Base-by-base conservation (phyloP, 2,888 invertebrate genomes). In the Platycnemis pennipes region DNA sequence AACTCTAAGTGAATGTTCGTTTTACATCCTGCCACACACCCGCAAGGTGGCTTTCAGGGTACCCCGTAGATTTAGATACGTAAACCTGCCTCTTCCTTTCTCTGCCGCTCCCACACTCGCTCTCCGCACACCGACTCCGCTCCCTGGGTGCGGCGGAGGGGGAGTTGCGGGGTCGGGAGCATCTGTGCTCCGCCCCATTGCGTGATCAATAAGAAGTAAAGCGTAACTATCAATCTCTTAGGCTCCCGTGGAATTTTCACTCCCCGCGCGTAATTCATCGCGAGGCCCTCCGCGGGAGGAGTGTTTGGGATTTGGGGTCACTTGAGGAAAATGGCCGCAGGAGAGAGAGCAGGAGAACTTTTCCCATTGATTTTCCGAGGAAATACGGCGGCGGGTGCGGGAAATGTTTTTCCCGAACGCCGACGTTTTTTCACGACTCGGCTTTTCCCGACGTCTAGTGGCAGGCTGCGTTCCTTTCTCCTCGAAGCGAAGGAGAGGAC, bases 261-360 rank as follows among this genome's bases (percentile, higher is more conserved):
- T 77, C 77, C 13, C 31, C 63, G 63, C 26, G 63, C 63, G n/a
- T 63, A 26, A 63, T 63, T 63, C 63, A 63, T 63, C 63, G 63
- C 63, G 26, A n/a, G 63, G 7, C 26, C 19, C 26, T 26, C 7
- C 5, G n/a, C 22, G 49, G 49, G 49, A 63, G 77, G 31, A 11
- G 16, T 2, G 22, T n/a, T 8, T 8, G 22, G 31, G 77, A 77
- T 77, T 63, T 63, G 13, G 77, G 77, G 77, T 77, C 77, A 77
- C 77, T 77, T 37, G 31, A 77, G 77, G 77, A 31, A 77, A 77
- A 77, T 77, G 77, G 77, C 77, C 77, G 77, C 77, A n/a, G 77
- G 77, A 77, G 77, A 37, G 22, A 26, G 77, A 77, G 37, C 77
- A 37, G 16, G 22, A 26, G 77, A 77, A 77, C 77, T 77, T 77